Evolutionary conservation across 2,797 vertebrate species (phyloP), one percentile per base, ranked within the genome.

Genomic region (Cirrhinus molitorella): DNA sequence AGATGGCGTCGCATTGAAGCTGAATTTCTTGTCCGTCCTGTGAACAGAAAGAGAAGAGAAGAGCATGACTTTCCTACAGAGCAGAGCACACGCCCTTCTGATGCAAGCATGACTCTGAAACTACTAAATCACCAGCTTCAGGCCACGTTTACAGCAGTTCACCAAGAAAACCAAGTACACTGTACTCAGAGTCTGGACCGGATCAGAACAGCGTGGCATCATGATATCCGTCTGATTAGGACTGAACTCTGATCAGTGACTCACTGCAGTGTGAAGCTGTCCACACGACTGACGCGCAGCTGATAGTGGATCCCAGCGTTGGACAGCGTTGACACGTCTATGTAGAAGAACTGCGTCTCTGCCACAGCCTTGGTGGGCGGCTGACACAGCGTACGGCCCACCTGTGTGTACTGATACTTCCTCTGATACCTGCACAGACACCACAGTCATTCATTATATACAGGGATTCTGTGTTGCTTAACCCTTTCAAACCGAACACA

Each of bases 261-360:
- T 96, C 90, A 99, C 98, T 94, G 95, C 90, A 99, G 92, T 45
- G 96, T 96, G 17, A 99, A 99, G 92, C 96, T 96, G 66, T 98
- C 96, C 74, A 99, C 95, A 0, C 95, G 96, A 86, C 96, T 98
- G 92, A 99, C 96, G 17, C 94, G 93, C 82, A 99, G 96, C 91
- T 95, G 95, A 92, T 97, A 99, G 21, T 95, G 95, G 16, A 96
- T 91, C 0, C 95, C 96, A 86, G 91, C 87, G 40, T 83, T 88
- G 3, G 98, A 97, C 6, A 99, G 92, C 0, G 98, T 99, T 8
- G 98, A 99, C 80, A 99, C 98, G 0, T 99, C 98, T 85, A 99
- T 95, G 0, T 96, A 99, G 93, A 99, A 99, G 90, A 92, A 95
- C 93, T 99, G 96, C 4, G 93, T 96, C 93, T 99, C 97, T 0